phyloP scores from a whole-genome alignment of 2,113 vertebrate species.

The Gambusia affinis region DNA sequence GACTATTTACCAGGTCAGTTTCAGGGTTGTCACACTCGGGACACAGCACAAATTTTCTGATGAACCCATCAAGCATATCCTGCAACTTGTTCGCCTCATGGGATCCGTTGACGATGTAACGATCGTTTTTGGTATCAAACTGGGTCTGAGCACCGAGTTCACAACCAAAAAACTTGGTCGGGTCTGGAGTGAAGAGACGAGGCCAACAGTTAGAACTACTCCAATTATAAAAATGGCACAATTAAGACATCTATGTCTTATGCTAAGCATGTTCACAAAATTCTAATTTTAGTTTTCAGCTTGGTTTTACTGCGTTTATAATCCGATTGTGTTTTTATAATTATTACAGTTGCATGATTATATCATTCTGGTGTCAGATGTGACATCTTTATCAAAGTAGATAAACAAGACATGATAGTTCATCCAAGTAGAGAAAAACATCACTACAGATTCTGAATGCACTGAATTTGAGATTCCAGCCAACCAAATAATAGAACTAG shows the following conservation, averaged over 20 bases:
- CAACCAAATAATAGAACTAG: no score
- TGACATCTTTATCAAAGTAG: no score
- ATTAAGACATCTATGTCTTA: neutral
- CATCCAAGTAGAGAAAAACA: no score
- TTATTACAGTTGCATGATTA: no score
- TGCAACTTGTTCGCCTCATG: constrained; percentile 99
- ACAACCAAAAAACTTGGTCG: constrained; percentile 99
- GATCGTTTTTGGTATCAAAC: constrained; percentile 99
- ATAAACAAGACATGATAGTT: no score
- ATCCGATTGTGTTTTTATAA: neutral
- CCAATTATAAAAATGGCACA: neutral
- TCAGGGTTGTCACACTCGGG: constrained; percentile 99
- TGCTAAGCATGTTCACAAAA: neutral
- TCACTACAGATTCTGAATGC: no score
- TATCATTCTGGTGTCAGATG: neutral
- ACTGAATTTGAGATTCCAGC: no score
- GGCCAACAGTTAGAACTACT: neutral
- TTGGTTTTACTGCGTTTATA: no score
- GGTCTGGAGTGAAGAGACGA: constrained; percentile 79
- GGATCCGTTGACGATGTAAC: constrained; percentile 99
- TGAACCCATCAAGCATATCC: constrained; percentile 99
- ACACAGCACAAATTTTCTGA: constrained; percentile 99
- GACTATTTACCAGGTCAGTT: constrained; percentile 91
- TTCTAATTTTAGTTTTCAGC: no score
- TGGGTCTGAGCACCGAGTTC: constrained; percentile 99